Conservation (phyloP, 2,113 vertebrate genomes). For the Spilogale gracilis region DNA sequence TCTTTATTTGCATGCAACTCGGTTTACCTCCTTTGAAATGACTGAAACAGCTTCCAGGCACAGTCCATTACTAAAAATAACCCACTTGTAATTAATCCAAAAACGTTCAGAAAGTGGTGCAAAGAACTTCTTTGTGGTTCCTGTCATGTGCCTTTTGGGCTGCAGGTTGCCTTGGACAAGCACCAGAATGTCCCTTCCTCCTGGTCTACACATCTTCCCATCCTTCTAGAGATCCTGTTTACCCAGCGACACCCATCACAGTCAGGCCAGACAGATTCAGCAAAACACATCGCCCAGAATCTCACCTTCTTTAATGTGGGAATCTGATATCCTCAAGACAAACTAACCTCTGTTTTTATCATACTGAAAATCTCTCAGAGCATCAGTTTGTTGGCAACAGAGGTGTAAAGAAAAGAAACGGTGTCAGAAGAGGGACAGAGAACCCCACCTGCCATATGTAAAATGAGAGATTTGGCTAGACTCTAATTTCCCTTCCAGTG, state of each 20-base stretch:
- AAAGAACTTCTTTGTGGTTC: neutral
- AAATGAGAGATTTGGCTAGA: neutral
- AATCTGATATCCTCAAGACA: neutral
- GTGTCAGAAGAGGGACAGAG: neutral
- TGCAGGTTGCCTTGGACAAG: neutral
- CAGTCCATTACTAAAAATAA: neutral
- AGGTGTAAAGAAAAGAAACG: neutral
- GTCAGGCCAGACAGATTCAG: neutral
- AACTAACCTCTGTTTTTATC: neutral
- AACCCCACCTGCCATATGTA: neutral
- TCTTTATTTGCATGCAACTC: constrained; percentile 13
- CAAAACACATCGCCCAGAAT: neutral
- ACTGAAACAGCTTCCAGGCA: neutral
- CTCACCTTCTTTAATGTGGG: neutral
- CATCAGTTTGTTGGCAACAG: neutral
- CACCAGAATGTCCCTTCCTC: neutral
- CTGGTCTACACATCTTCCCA: neutral
- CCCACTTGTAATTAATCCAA: constrained; percentile 32
- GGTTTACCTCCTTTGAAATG: constrained; percentile 4
- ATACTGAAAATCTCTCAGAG: neutral
- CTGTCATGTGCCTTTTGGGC: neutral
- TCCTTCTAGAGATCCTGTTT: neutral
- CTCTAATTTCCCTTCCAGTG: neutral
- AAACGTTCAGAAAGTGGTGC: neutral
- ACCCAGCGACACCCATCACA: neutral